phyloP scores from a whole-genome alignment of 2,888 invertebrate genomes.

The Apamea anceps region DNA sequence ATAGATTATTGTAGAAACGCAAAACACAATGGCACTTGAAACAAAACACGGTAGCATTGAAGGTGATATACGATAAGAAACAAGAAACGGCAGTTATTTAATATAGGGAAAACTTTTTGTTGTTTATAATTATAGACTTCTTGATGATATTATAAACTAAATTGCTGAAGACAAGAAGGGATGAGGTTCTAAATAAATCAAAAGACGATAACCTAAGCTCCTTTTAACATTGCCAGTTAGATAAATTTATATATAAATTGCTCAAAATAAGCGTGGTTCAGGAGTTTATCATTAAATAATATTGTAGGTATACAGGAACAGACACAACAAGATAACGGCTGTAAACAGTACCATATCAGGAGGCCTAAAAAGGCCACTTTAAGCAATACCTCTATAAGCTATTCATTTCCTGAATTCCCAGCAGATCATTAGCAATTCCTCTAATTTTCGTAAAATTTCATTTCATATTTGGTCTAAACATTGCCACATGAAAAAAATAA shows the following conservation, averaged over 20 bases:
- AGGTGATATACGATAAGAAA: conserved; percentile 37
- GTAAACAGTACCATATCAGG: conserved; percentile 69
- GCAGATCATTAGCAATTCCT: too few relatives aligned
- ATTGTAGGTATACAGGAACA: conserved; percentile 63
- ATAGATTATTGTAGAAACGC: conserved; percentile 41
- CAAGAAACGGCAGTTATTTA: conserved; percentile 10
- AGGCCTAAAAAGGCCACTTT: too few relatives aligned
- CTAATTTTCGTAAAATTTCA: too few relatives aligned
- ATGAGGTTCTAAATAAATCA: conserved; percentile 22
- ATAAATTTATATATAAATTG: conserved; percentile 59
- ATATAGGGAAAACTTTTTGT: background rate
- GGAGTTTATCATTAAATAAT: conserved; percentile 67
- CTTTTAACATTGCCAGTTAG: conserved; percentile 40
- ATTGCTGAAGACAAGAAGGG: conserved; percentile 5
- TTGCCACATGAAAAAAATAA: too few relatives aligned
- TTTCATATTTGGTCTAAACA: too few relatives aligned
- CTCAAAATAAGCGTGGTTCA: conserved; percentile 66
- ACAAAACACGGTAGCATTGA: background rate
- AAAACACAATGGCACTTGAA: conserved; percentile 32
- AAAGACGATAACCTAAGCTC: conserved; percentile 53
- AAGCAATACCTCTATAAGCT: too few relatives aligned
- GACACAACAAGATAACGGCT: conserved; percentile 66
- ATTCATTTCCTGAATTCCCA: too few relatives aligned
- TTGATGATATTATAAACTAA: background rate
- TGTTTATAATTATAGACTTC: background rate